Evolutionary conservation across 2,888 invertebrate genomes (phyloP), one percentile per base, ranked within the genome.

Genomic region (Leucophenga montana): DNA sequence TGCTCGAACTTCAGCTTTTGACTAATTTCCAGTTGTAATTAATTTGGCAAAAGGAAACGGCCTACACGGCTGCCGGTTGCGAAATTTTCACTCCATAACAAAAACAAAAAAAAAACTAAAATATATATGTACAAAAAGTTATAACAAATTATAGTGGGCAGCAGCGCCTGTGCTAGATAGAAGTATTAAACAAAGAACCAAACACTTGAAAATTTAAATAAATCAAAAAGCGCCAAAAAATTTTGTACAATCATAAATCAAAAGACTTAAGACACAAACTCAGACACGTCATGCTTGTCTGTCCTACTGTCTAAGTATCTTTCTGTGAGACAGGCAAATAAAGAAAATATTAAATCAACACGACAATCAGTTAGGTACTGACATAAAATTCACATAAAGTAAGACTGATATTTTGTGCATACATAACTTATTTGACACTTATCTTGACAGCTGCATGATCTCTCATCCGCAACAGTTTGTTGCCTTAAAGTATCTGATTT

Each of bases 251-350:
- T 46, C 62, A 68, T 33, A 64, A 73, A 71, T 69, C 72, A 73
- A 72, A 77, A 74, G 75, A 76, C 71, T 76, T 71, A 68, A 70
- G 71, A 65, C 68, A 77, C 75, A 74, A 75, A 73, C 77, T 72
- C 33, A 27, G 27, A 56, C 56, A 27, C 18, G 20, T 22, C 22
- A 56, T 56, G 27, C 56, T 22, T 56, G 56, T 14, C 39, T 39
- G 9, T 39, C 39, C 11, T 8, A 11, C 39, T 39, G 39, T 3
- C 11, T 33, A 33, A 33, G 33, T 33, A 8, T 5, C 3, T 33
- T 33, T 39, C 11, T 39, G 39, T 39, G 4, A 39, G 39, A 11
- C 33, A 5, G 33, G 33, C 8, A 5, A 8, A 33, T 5, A 39
- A 39, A 39, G 8, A 39, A 27, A 56, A 27, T 27, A 56, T 56